These are phyloP conservation scores for Urocolius indicus DNA, from an alignment of 2,113 vertebrate species.

Conservation along the genomic window DNA sequence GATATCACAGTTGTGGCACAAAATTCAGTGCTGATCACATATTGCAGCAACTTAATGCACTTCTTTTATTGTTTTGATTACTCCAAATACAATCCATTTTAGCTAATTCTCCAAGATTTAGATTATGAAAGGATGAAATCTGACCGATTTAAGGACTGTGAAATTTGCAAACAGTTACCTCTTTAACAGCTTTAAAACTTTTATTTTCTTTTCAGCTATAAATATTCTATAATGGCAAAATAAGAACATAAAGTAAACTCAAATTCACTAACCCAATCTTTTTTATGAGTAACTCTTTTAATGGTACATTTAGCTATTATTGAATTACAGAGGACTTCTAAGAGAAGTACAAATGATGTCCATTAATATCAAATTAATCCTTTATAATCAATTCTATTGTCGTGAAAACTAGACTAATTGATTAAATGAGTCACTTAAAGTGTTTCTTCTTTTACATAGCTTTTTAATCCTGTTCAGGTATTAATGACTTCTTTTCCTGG, in stretches of 20 bases:
- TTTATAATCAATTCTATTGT: conserved; percentile 21
- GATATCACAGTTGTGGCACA: background rate
- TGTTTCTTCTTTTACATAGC: background rate
- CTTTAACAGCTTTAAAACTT: conserved; percentile 18
- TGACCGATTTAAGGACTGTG: conserved; percentile 8
- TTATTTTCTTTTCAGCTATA: conserved; percentile 28
- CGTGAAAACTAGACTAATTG: background rate
- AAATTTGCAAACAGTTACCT: conserved; percentile 10
- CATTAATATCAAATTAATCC: conserved; percentile 46
- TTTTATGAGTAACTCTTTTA: conserved; percentile 38
- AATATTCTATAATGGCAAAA: conserved; percentile 31
- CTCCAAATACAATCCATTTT: background rate
- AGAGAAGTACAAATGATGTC: background rate
- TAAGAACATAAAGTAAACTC: background rate
- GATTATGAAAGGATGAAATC: background rate
- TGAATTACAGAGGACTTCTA: conserved; percentile 33
- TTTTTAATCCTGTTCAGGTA: background rate
- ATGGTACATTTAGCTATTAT: conserved; percentile 27
- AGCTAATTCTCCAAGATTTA: conserved; percentile 5
- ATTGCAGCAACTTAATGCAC: background rate
- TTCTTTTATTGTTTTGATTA: background rate
- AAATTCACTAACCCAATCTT: background rate
- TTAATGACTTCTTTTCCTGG: background rate
- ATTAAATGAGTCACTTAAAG: background rate
- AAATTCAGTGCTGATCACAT: background rate